Conservation (phyloP, 1,140 invertebrate genomes). For the Diorhabda sublineata region DNA sequence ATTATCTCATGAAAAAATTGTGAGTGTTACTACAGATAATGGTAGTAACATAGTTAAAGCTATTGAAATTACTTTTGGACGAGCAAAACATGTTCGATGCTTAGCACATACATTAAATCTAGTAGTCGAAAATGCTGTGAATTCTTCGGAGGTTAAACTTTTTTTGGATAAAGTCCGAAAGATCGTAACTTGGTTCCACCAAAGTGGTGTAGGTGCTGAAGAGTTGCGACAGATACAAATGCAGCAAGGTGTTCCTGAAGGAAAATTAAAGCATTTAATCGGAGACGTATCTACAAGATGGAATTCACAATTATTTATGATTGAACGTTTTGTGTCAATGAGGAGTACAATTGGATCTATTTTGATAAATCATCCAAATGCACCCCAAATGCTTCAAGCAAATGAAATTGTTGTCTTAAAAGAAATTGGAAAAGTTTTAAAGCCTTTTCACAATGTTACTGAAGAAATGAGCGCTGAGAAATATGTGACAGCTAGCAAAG, state of each 20-base stretch:
- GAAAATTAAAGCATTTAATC: too few species aligned
- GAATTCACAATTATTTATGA: too few species aligned
- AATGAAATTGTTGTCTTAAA: too few species aligned
- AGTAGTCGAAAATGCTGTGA: conserved; percentile 19
- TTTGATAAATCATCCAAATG: too few species aligned
- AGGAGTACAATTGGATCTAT: too few species aligned
- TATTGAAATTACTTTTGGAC: conserved; percentile 39
- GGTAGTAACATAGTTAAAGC: conserved; percentile 45
- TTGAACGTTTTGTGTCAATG: too few species aligned
- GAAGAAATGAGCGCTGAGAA: too few species aligned
- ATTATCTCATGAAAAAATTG: conserved; percentile 35
- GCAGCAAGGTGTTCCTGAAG: too few species aligned
- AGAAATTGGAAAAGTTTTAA: not conserved
- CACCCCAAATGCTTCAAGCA: too few species aligned
- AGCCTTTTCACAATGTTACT: too few species aligned
- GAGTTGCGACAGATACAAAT: conserved; percentile 28
- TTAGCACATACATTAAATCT: conserved; percentile 42
- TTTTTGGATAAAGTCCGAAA: conserved; percentile 42
- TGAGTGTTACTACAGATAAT: conserved; percentile 43
- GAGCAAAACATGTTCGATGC: conserved; percentile 42
- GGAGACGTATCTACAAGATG: too few species aligned
- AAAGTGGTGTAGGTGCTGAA: conserved; percentile 41
- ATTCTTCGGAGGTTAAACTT: conserved; percentile 12
- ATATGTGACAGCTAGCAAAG: too few species aligned
- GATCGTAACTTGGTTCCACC: conserved; percentile 46